phyloP scores from a whole-genome alignment of 2,797 vertebrate genomes.

The Sitta carolinensis region DNA sequence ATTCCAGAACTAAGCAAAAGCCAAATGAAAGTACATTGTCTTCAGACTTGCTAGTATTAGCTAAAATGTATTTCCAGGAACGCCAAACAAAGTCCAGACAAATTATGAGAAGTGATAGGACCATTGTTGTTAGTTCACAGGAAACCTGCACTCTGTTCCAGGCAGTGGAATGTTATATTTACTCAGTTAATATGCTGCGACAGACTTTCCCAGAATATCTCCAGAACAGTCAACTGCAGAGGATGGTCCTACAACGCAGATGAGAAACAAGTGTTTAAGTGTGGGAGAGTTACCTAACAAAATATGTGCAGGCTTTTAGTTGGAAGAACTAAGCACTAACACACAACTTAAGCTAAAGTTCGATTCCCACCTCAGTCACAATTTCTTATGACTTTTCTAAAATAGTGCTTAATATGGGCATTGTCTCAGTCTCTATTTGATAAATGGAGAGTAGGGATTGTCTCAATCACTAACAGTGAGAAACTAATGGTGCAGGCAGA shows the following conservation, averaged over 20 bases:
- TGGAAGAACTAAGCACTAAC: neutral
- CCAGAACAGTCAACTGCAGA: neutral
- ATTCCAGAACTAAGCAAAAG: neutral
- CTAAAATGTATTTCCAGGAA: neutral
- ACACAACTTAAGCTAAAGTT: neutral
- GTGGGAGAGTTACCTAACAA: neutral
- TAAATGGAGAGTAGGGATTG: neutral
- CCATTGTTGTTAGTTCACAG: neutral
- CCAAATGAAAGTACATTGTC: neutral
- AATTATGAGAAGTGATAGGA: neutral
- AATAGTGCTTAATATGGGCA: neutral
- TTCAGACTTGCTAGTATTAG: neutral
- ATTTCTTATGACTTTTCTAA: neutral
- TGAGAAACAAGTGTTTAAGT: neutral
- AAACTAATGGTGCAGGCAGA: neutral
- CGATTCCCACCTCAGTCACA: neutral
- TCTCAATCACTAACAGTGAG: neutral
- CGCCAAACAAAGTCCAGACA: neutral
- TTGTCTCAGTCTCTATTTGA: neutral
- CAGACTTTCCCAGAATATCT: neutral
- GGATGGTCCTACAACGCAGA: neutral
- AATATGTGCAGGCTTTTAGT: neutral
- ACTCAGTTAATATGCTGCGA: neutral
- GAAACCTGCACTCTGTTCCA: neutral
- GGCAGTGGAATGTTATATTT: neutral